Evolutionary conservation across 2,888 invertebrate genomes (phyloP).

Genomic region (Cheiracanthium punctorium): DNA sequence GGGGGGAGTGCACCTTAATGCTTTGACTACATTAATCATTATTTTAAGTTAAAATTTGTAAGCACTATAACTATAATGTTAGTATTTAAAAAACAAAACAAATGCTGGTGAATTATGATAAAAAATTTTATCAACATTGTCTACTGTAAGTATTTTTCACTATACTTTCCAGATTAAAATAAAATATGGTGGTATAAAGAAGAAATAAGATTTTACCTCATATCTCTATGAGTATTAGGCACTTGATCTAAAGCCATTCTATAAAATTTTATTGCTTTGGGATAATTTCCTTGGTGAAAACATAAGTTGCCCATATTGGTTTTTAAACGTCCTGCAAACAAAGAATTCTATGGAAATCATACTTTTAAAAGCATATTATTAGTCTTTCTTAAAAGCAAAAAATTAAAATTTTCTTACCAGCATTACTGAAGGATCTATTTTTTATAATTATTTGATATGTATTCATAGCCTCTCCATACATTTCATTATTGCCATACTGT

Average conservation of each 20-base stretch:
- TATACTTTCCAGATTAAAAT: too few species aligned
- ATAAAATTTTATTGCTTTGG: conserved; percentile 97
- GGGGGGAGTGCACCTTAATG: too few species aligned
- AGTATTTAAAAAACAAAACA: too few species aligned
- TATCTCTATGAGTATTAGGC: conserved; percentile 92
- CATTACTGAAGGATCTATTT: conserved; percentile 94
- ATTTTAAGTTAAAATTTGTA: too few species aligned
- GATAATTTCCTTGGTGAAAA: conserved; percentile 91
- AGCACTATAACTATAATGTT: too few species aligned
- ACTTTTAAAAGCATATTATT: too few species aligned
- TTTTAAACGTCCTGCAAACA: conserved; percentile 85
- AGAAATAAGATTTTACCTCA: conserved; percentile 82
- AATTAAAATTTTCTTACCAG: conserved; percentile 78
- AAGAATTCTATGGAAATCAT: too few species aligned
- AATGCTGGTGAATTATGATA: too few species aligned
- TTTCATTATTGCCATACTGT: conserved; percentile 94
- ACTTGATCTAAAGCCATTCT: conserved; percentile 98
- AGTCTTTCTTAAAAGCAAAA: neutral
- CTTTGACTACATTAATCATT: too few species aligned
- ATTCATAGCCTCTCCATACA: conserved; percentile 96
- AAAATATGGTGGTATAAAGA: too few species aligned
- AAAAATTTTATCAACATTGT: too few species aligned
- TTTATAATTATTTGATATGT: conserved; percentile 95
- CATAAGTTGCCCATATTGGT: conserved; percentile 99
- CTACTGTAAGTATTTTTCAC: too few species aligned